phyloP scores from a whole-genome alignment of 1,140 invertebrate genomes.

The Arctopsyche grandis region DNA sequence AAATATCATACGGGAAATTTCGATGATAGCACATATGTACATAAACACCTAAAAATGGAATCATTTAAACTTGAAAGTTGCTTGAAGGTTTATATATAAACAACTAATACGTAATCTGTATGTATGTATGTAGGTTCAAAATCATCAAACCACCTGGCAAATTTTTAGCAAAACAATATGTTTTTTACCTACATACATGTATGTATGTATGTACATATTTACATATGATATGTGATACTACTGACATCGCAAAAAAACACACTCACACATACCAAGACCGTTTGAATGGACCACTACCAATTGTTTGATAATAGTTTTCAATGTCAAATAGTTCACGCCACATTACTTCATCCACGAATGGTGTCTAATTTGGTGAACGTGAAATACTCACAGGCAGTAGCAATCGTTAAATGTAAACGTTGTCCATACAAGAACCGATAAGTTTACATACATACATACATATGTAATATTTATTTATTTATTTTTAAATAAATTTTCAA shows the following conservation, averaged over 20 bases:
- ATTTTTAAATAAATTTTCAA: neutral
- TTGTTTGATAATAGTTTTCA: constrained; percentile 36
- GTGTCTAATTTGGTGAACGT: constrained; percentile 24
- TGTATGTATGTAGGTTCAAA: too few relatives aligned
- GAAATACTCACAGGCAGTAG: too few relatives aligned
- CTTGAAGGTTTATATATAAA: too few relatives aligned
- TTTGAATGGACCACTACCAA: constrained; percentile 18
- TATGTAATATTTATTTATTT: neutral
- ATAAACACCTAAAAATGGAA: too few relatives aligned
- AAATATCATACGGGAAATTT: too few relatives aligned
- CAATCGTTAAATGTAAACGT: neutral
- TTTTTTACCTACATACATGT: too few relatives aligned
- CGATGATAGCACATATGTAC: too few relatives aligned
- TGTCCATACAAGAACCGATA: too few relatives aligned
- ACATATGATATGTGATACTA: neutral
- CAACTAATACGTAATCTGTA: too few relatives aligned
- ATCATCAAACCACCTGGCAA: too few relatives aligned
- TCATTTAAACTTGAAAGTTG: too few relatives aligned
- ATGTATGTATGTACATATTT: neutral
- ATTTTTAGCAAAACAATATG: too few relatives aligned
- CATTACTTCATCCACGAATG: constrained; percentile 32
- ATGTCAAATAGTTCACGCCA: constrained; percentile 29
- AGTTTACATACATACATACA: neutral
- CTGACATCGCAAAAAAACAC: neutral
- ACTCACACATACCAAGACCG: neutral